Percentiles rank a stretch among this genome's conserved stretches.
Evolutionary conservation across 2,888 invertebrate species (phyloP).

Genomic region (Caenorhabditis auriculariae): DNA sequence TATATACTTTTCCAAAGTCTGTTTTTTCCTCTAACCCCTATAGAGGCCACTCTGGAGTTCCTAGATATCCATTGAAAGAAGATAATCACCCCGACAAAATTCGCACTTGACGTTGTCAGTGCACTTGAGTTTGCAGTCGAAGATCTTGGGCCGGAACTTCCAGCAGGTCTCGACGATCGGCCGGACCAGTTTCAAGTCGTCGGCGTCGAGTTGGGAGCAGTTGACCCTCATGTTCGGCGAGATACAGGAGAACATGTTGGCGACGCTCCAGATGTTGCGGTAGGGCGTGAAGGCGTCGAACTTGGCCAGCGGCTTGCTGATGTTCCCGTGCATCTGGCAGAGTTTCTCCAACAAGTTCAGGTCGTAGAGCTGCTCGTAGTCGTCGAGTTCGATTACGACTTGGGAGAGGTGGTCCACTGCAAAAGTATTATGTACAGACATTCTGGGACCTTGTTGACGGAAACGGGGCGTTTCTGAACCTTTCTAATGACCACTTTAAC

Average conservation of each 20-base stretch:
- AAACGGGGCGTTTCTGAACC: too few relatives aligned
- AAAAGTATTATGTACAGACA: too few relatives aligned
- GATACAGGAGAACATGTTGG: constrained; percentile 56
- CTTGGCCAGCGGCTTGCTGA: constrained; percentile 28
- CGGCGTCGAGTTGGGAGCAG: constrained; percentile 46
- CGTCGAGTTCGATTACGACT: constrained; percentile 49
- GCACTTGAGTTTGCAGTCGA: too few relatives aligned
- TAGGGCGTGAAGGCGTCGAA: constrained; percentile 46
- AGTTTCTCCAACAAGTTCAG: constrained; percentile 43
- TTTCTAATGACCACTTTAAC: too few relatives aligned
- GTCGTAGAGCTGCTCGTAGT: constrained; percentile 44
- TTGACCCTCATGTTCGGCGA: constrained; percentile 51
- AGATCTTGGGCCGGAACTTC: constrained; percentile 34
- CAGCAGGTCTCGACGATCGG: constrained; percentile 40
- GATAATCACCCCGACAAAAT: too few relatives aligned
- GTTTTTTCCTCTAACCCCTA: too few relatives aligned
- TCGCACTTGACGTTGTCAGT: too few relatives aligned
- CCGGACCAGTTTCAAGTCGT: constrained; percentile 29
- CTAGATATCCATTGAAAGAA: too few relatives aligned
- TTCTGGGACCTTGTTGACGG: not conserved
- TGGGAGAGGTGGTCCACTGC: constrained; percentile 60
- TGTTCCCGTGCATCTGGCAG: constrained; percentile 46
- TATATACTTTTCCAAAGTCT: too few relatives aligned
- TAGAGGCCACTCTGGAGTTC: too few relatives aligned
- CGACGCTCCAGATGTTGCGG: constrained; percentile 51